Percentiles rank a stretch among this genome's conserved stretches.
These are phyloP conservation scores for Hypomecis punctinalis DNA, from an alignment of 2,888 invertebrate species.

Conservation along the genomic window DNA sequence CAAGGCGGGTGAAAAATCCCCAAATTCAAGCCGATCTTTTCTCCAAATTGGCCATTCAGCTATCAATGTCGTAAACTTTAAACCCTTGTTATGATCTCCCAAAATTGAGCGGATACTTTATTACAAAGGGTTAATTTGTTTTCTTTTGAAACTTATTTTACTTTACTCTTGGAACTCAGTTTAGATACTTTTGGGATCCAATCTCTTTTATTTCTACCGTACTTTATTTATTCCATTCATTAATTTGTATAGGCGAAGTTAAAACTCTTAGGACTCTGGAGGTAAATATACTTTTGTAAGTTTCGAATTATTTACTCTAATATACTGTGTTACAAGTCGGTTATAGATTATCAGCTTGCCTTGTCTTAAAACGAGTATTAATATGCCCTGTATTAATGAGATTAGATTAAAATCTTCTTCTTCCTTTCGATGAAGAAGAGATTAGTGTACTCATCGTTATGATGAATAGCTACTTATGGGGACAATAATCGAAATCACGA, in stretches of 20 bases:
- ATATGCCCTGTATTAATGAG: too few species aligned
- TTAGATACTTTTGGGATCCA: constrained; percentile 1
- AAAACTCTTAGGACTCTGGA: neutral
- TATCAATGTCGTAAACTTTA: constrained; percentile 26
- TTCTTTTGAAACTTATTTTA: constrained; percentile 14
- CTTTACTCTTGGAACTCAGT: constrained; percentile 11
- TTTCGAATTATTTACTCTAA: too few species aligned
- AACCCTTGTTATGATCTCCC: constrained; percentile 20
- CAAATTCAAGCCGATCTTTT: constrained; percentile 14
- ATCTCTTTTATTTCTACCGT: constrained; percentile 4
- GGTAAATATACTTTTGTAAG: too few species aligned
- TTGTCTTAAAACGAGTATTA: too few species aligned
- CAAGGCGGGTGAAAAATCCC: constrained; percentile 9
- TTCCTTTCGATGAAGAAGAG: too few species aligned
- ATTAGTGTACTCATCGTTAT: too few species aligned
- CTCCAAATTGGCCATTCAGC: constrained; percentile 26
- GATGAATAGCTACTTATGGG: too few species aligned
- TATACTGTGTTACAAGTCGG: too few species aligned
- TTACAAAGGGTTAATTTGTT: constrained; percentile 25
- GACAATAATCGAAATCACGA: too few species aligned
- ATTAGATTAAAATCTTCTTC: too few species aligned
- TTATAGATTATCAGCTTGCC: too few species aligned
- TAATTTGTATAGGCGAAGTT: constrained; percentile 6
- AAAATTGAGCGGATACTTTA: constrained; percentile 23
- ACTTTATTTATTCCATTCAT: constrained; percentile 1